Evolutionary conservation across 2,797 vertebrate species (phyloP).

Genomic region (Parauchenoglanis punctatus): DNA sequence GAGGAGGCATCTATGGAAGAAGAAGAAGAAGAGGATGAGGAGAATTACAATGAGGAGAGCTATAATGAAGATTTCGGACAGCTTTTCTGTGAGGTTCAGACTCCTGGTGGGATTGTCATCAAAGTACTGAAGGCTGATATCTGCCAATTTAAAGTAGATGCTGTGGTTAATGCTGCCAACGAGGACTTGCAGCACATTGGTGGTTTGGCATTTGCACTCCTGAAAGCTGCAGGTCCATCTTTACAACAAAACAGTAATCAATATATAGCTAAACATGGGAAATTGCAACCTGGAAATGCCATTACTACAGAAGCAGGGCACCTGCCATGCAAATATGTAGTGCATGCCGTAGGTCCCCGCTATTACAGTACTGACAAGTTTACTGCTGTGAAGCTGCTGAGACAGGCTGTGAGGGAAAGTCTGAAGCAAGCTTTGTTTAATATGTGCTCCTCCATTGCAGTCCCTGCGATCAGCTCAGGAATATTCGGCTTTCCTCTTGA

Average conservation of each 20-base stretch:
- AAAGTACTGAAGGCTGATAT: conserved; percentile 76
- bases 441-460: conserved; percentile 73
- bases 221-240: conserved; percentile 75
- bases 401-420: conserved; percentile 66
- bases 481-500: conserved; percentile 81
- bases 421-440: conserved; percentile 68
- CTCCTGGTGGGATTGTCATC: conserved; percentile 70
- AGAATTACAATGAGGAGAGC: conserved; percentile 22
- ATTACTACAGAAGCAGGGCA: conserved; percentile 67
- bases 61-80: background rate
- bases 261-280: conserved; percentile 58
- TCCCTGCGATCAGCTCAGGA: conserved; percentile 84
- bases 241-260: conserved; percentile 75
- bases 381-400: conserved; percentile 53
- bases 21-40: conserved; percentile 50
- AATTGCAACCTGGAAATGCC: conserved; percentile 62
- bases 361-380: conserved; percentile 57
- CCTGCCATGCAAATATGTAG: conserved; percentile 79
- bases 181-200: conserved; percentile 76
- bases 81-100: conserved; percentile 55
- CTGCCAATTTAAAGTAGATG: conserved; percentile 70
- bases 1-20: conserved; percentile 58
- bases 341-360: conserved; percentile 85
- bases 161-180: conserved; percentile 85
- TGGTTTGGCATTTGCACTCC: conserved; percentile 75